phyloP scores from a whole-genome alignment of 1,140 invertebrate genomes.

The Onthophagus taurus region DNA sequence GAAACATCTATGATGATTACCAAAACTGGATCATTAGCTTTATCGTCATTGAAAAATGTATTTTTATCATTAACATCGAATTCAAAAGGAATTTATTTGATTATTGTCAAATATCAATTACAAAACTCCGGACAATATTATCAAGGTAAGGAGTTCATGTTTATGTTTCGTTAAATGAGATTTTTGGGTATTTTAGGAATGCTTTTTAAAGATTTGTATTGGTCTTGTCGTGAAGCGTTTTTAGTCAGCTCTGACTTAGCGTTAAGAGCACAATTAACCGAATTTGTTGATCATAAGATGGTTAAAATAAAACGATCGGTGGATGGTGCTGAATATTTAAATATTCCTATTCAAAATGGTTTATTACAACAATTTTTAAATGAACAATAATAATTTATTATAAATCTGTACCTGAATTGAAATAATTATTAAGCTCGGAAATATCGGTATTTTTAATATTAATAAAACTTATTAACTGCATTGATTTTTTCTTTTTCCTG shows the following conservation, averaged over 20 bases:
- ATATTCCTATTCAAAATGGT: conserved; percentile 65
- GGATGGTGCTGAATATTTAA: conserved; percentile 72
- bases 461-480: no score
- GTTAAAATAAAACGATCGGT: conserved; percentile 66
- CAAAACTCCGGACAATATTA: conserved; percentile 61
- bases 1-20: conserved; percentile 78
- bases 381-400: conserved; percentile 22
- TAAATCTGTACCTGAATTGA: no score
- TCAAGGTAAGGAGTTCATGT: conserved; percentile 53
- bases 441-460: no score
- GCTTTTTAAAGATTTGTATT: conserved; percentile 78
- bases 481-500: no score
- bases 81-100: conserved; percentile 74
- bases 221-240: conserved; percentile 72
- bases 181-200: conserved; percentile 53
- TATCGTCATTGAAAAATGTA: conserved; percentile 80
- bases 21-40: conserved; percentile 63
- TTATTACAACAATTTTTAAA: conserved; percentile 71
- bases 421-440: no score
- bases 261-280: conserved; percentile 77
- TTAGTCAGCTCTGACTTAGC: conserved; percentile 83
- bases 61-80: conserved; percentile 81
- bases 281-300: conserved; percentile 90
- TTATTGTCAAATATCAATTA: conserved; percentile 73
- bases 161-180: conserved; percentile 9